phyloP scores from a whole-genome alignment of 2,888 invertebrate species.

The Helicoverpa assulta region DNA sequence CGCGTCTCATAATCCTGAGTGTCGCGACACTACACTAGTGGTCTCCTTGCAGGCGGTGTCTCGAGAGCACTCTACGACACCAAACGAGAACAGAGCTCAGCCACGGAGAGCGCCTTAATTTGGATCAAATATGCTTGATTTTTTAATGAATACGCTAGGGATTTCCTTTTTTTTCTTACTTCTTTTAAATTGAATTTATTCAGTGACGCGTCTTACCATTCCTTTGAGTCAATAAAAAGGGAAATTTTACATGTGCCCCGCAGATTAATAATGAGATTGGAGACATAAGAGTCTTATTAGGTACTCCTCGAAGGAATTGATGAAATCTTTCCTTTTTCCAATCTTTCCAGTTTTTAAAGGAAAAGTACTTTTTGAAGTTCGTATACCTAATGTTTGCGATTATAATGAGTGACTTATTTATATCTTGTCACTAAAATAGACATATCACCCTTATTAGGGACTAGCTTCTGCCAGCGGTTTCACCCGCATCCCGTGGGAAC shows the following conservation, averaged over 20 bases:
- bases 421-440: neutral
- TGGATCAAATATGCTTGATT: constrained; percentile 70
- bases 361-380: constrained; percentile 6
- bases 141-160: constrained; percentile 67
- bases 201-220: constrained; percentile 59
- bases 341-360: constrained; percentile 15
- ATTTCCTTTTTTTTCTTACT: constrained; percentile 38
- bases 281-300: constrained; percentile 64
- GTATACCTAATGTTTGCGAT: neutral
- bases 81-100: constrained; percentile 46
- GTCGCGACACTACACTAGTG: constrained; percentile 62
- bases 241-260: constrained; percentile 61
- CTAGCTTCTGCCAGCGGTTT: too few relatives aligned
- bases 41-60: constrained; percentile 48
- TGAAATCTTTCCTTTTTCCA: constrained; percentile 46
- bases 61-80: constrained; percentile 63
- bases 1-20: constrained; percentile 54
- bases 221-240: constrained; percentile 61
- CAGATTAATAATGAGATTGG: constrained; percentile 66
- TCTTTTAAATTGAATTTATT: constrained; percentile 63
- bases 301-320: constrained; percentile 46
- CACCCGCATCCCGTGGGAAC: too few relatives aligned
- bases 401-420: neutral
- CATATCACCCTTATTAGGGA: too few relatives aligned
- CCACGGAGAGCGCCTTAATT: constrained; percentile 59